A percentile compares a stretch with the other conserved stretches of the same genome.
phyloP scores from a whole-genome alignment of 2,113 vertebrate genomes.

The Scomber scombrus region DNA sequence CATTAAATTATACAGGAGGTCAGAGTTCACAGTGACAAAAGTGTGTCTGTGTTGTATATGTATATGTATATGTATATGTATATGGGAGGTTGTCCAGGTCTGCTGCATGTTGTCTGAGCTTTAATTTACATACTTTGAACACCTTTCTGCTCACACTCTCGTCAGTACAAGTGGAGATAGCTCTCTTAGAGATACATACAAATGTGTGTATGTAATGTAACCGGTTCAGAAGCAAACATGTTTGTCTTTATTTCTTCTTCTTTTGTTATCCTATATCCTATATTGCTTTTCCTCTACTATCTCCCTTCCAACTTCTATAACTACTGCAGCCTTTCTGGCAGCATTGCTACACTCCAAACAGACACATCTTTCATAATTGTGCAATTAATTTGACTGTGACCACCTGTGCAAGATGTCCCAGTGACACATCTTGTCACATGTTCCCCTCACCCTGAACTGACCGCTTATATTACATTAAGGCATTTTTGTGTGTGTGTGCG shows the following conservation, averaged over 20 bases:
- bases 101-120: neutral
- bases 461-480: neutral
- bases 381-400: neutral
- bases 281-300: neutral
- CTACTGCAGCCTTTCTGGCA: too few relatives aligned
- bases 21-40: constrained; percentile 48
- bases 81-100: constrained; percentile 21
- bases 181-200: neutral
- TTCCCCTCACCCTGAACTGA: neutral
- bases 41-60: constrained; percentile 9
- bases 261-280: neutral
- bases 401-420: constrained; percentile 2
- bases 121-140: constrained; percentile 35
- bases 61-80: neutral
- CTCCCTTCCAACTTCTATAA: neutral
- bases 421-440: neutral
- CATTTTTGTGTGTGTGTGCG: neutral
- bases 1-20: constrained; percentile 15
- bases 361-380: neutral
- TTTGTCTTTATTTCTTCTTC: neutral
- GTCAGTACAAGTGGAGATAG: neutral
- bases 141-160: neutral
- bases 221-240: neutral
- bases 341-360: neutral
- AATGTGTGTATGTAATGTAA: neutral